phyloP scores from a whole-genome alignment of 2,888 invertebrate genomes.

The Calameuta filiformis region DNA sequence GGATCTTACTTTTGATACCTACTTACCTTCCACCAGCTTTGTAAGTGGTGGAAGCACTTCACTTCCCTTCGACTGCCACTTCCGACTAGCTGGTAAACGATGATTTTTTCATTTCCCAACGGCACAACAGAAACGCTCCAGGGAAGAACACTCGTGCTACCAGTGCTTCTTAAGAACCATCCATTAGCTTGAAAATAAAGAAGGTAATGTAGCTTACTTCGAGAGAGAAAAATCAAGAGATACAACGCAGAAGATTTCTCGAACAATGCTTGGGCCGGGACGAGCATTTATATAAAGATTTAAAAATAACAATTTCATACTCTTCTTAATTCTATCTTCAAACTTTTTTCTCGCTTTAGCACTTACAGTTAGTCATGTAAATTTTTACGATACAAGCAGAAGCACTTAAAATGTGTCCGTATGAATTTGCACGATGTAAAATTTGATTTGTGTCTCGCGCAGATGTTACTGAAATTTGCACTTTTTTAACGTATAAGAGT shows the following conservation, averaged over 20 bases:
- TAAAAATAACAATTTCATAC: not conserved
- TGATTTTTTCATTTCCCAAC: conserved; percentile 38
- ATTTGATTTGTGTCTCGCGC: not conserved
- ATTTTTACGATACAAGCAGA: not conserved
- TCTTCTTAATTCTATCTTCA: not conserved
- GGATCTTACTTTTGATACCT: not conserved
- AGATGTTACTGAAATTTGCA: not conserved
- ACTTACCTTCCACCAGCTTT: not conserved
- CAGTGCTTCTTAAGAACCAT: conserved; percentile 29
- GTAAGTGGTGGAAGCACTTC: not conserved
- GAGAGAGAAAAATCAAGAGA: not conserved
- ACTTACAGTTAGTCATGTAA: not conserved
- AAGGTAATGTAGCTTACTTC: conserved; percentile 5
- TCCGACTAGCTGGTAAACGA: conserved; percentile 17
- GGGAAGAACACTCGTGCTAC: conserved; percentile 32
- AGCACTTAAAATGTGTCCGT: not conserved
- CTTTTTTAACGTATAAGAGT: not conserved
- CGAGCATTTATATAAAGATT: not conserved
- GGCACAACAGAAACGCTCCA: conserved; percentile 28
- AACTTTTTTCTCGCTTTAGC: not conserved
- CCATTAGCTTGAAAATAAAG: conserved; percentile 35
- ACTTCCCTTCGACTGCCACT: conserved; percentile 1
- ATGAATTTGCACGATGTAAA: not conserved
- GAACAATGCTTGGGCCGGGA: not conserved
- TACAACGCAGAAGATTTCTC: not conserved